phyloP scores from a whole-genome alignment of 2,888 invertebrate genomes.

The Brassicogethes aeneus region DNA sequence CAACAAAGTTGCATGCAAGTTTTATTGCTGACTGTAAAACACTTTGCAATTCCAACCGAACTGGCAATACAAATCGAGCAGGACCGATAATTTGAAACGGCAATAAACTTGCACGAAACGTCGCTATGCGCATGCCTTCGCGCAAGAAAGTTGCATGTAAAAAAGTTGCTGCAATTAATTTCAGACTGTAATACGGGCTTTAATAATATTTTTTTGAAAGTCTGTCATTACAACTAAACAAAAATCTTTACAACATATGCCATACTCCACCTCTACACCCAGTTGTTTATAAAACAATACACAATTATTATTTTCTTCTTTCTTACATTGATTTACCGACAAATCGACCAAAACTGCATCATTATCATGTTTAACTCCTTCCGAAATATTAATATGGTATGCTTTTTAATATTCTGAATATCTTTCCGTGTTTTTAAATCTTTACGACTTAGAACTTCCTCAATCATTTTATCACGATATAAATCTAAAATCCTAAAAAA shows the following conservation, averaged over 20 bases:
- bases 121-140: too few species aligned
- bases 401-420: neutral
- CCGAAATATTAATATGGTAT: neutral
- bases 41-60: too few species aligned
- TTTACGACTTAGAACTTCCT: neutral
- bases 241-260: constrained; percentile 5
- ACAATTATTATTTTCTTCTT: neutral
- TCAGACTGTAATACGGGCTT: too few species aligned
- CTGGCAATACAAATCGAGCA: too few species aligned
- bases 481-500: constrained; percentile 9
- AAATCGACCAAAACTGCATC: neutral
- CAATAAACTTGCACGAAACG: too few species aligned
- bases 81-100: too few species aligned
- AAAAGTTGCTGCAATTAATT: too few species aligned
- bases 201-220: constrained; percentile 9
- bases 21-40: too few species aligned
- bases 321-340: constrained; percentile 6
- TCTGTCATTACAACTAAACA: constrained; percentile 12
- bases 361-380: neutral
- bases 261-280: constrained; percentile 4
- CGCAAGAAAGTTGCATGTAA: too few species aligned
- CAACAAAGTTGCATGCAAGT: too few species aligned
- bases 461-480: constrained; percentile 6
- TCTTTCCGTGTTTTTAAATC: too few species aligned
- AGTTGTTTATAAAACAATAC: constrained; percentile 11